Conservation (phyloP, 2,113 vertebrate species). For the Sebastes schlegelii region DNA sequence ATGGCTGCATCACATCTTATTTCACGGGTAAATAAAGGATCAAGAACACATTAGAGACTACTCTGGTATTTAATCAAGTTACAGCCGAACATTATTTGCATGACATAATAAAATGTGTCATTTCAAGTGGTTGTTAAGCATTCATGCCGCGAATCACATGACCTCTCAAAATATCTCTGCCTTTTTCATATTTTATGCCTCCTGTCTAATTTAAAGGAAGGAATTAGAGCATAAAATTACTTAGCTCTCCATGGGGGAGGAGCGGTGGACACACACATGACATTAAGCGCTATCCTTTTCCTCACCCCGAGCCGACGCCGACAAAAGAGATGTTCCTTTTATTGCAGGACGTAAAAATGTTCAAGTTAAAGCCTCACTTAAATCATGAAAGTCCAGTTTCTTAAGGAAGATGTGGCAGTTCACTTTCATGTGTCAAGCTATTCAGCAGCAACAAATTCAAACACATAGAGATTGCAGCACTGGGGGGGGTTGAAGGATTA, state of each 20-base stretch:
- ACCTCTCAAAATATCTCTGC: conserved; percentile 75
- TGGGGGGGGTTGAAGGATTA: conserved; percentile 12
- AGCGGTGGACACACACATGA: conserved; percentile 62
- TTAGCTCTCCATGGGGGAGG: conserved; percentile 57
- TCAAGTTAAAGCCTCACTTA: conserved; percentile 14
- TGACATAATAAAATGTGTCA: conserved; percentile 74
- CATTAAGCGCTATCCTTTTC: conserved; percentile 55
- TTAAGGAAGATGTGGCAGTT: background rate
- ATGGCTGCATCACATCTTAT: conserved; percentile 69
- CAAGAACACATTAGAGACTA: conserved; percentile 59
- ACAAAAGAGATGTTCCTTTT: conserved; percentile 56
- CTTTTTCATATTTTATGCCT: conserved; percentile 83
- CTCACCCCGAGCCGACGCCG: conserved; percentile 38
- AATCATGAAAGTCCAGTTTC: conserved; percentile 10
- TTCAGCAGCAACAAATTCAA: conserved; percentile 8
- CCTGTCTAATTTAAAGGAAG: conserved; percentile 81
- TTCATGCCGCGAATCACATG: conserved; percentile 75
- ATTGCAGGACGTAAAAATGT: conserved; percentile 10
- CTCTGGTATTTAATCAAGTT: conserved; percentile 61
- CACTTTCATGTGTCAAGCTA: conserved; percentile 9
- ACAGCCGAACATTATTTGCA: conserved; percentile 57
- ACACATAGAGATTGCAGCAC: background rate
- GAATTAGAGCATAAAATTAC: conserved; percentile 84
- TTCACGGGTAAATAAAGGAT: conserved; percentile 76
- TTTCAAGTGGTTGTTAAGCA: conserved; percentile 73